These are phyloP conservation scores for Lithophane semibrunnea DNA, from an alignment of 2,888 invertebrate genomes.

Conservation along the genomic window DNA sequence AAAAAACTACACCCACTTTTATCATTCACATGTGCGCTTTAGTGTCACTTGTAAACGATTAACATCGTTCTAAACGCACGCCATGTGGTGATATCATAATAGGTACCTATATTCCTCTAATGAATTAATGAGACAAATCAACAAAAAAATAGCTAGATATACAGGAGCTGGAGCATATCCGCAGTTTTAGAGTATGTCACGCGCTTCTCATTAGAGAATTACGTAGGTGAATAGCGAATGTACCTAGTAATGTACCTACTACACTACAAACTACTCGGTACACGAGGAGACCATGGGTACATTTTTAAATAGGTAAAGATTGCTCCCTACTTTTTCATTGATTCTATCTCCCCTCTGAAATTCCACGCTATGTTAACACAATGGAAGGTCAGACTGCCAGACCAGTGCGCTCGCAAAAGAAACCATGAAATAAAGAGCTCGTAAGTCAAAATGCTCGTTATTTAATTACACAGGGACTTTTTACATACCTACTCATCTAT, in stretches of 20 bases:
- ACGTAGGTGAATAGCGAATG: conserved; percentile 35
- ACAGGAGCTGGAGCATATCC: conserved; percentile 64
- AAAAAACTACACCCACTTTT: conserved; percentile 66
- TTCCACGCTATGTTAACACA: background rate
- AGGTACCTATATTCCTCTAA: conserved; percentile 73
- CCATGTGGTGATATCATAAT: conserved; percentile 81
- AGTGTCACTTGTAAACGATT: conserved; percentile 75
- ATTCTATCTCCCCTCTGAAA: background rate
- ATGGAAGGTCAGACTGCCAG: background rate
- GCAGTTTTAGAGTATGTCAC: conserved; percentile 77
- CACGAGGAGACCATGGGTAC: background rate
- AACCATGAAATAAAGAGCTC: background rate
- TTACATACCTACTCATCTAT: background rate
- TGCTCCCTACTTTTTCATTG: background rate
- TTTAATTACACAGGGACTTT: background rate
- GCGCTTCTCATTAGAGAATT: conserved; percentile 77
- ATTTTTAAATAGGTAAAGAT: background rate
- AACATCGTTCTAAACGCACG: conserved; percentile 72
- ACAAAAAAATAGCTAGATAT: conserved; percentile 72
- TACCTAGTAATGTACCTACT: background rate
- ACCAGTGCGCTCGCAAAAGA: background rate
- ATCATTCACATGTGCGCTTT: conserved; percentile 76
- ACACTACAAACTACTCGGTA: conserved; percentile 19
- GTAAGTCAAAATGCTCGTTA: background rate
- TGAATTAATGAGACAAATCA: conserved; percentile 82